Evolutionary conservation across 1,140 invertebrate species (phyloP).

Genomic region (Ostrea denselamellosa): DNA sequence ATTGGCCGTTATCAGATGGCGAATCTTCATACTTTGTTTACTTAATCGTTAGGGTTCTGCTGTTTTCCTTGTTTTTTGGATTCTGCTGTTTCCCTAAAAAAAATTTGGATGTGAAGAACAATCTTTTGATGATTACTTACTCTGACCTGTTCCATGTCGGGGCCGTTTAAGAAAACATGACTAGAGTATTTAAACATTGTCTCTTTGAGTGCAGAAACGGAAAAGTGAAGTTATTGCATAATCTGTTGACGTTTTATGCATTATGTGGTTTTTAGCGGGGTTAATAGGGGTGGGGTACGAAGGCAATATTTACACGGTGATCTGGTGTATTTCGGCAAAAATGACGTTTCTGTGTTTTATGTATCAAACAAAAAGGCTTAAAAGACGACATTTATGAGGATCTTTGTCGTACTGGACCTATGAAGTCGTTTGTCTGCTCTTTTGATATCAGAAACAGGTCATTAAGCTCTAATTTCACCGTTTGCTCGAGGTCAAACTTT

Average conservation of each 20-base stretch:
- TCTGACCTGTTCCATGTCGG: not conserved
- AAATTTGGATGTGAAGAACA: not conserved
- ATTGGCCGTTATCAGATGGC: not conserved
- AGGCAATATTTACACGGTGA: slow-evolving; percentile 1
- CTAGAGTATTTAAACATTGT: not conserved
- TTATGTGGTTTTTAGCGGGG: not conserved
- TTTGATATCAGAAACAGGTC: not conserved
- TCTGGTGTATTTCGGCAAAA: not conserved
- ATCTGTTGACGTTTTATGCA: slow-evolving; percentile 1
- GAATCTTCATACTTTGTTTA: slow-evolving; percentile 5
- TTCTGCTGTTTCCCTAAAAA: not conserved
- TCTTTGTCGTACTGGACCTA: not conserved
- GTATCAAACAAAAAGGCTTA: not conserved
- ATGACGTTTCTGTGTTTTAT: not conserved
- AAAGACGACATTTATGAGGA: slow-evolving; percentile 12
- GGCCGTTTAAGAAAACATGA: not conserved
- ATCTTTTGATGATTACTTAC: slow-evolving; percentile 3
- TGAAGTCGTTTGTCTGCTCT: not conserved
- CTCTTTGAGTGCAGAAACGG: slow-evolving; percentile 2
- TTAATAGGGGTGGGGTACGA: not conserved
- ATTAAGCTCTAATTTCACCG: not conserved
- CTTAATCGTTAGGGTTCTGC: not conserved
- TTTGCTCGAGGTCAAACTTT: not conserved
- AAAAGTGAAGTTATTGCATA: not conserved
- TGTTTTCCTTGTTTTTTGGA: not conserved